Conservation (phyloP, 2,888 invertebrate species). For the Lasioglossum villosulum region DNA sequence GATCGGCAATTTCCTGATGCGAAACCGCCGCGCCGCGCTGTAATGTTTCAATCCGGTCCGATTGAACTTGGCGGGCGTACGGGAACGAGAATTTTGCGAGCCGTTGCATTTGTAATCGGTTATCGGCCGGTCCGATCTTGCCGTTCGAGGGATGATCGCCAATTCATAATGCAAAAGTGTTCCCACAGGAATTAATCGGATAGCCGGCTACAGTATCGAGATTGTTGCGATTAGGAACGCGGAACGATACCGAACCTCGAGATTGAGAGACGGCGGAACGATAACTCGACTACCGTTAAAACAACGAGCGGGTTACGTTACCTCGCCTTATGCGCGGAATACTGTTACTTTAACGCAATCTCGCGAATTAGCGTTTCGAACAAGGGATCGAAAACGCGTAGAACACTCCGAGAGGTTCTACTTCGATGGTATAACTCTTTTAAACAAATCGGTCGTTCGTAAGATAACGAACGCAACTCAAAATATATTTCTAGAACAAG, state of each 20-base stretch:
- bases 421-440: not conserved
- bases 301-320: slow-evolving; percentile 45
- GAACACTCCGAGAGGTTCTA: not conserved
- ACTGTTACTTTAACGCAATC: slow-evolving; percentile 54
- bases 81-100: slow-evolving; percentile 27
- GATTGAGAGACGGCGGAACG: slow-evolving; percentile 54
- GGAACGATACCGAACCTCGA: slow-evolving; percentile 53
- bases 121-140: slow-evolving; percentile 36
- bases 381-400: not conserved
- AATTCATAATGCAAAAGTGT: slow-evolving; percentile 50
- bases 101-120: slow-evolving; percentile 29
- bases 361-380: slow-evolving; percentile 34
- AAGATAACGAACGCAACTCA: no score
- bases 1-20: slow-evolving; percentile 49
- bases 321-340: slow-evolving; percentile 24
- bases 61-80: slow-evolving; percentile 31
- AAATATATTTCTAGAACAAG: no score
- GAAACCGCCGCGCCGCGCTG: not conserved
- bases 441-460: no score
- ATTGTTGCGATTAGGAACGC: slow-evolving; percentile 58
- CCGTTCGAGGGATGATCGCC: not conserved
- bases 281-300: slow-evolving; percentile 64
- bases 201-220: slow-evolving; percentile 24
- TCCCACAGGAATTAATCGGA: slow-evolving; percentile 56
- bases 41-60: slow-evolving; percentile 34